Base-by-base conservation (phyloP, 23 tunicate species). In the Diplosoma virens region DNA sequence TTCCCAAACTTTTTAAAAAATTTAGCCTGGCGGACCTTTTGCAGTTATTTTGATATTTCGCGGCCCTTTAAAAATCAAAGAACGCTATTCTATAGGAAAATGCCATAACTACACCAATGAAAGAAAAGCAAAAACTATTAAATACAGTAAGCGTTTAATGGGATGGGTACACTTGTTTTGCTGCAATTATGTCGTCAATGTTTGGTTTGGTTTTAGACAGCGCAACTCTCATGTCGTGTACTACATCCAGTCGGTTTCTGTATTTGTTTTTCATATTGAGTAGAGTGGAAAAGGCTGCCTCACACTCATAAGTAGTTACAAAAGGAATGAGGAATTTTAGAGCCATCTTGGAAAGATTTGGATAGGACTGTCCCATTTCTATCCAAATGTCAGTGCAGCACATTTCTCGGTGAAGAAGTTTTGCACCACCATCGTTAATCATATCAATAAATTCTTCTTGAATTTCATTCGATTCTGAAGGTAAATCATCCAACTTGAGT, bases 401-500 rank as follows among this genome's bases (percentile, higher is more conserved):
- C 79, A 73, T 73, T 54, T 73, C 66, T 33, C 0, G 0, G 67
- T 20, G 50, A 76, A 76, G 48, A 76, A 22, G 71, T 76, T 76
- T 76, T 76, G 81, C 75, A 33, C 50, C 50, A 25, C 52, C 71
- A 76, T 76, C 81, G 68, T 73, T 73, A 53, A 73, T 25, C 65
- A 50, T 24, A 73, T 73, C 35, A 76, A 76, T 59, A 76, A 58
- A 76, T 27, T 32, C 81, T 76, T 59, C 81, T 76, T 76, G 50
- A 76, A 76, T 76, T 76, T 59, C 72, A 59, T 76, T 76, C 50
- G 48, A 32, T 76, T 76, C 72, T 76, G 81, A 76, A 76, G 81
- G 81, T 59, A 76, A 76, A 76, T 76, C 81, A 50, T 59, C 71
- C 72, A 76, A 76, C 72, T 76, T 76, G 72, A 59, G 72, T 76